Evolutionary conservation across 2,888 invertebrate species (phyloP).

Genomic region (Drosophila planitibia): DNA sequence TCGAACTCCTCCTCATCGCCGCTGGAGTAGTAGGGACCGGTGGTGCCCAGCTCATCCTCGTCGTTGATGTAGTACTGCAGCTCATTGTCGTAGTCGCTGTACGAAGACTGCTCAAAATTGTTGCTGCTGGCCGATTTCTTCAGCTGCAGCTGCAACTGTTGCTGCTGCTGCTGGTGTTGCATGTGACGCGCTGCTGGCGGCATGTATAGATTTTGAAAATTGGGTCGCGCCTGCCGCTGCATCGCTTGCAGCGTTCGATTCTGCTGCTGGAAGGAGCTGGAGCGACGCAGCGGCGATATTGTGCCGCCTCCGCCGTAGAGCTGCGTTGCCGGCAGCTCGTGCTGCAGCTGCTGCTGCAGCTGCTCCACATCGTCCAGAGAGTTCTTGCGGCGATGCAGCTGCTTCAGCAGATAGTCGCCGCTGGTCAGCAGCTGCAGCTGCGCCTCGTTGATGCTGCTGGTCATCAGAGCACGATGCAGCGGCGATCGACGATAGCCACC

Average conservation of each 20-base stretch:
- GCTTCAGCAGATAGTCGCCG: conserved; percentile 82
- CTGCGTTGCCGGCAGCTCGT: conserved; percentile 37
- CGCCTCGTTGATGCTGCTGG: conserved; percentile 85
- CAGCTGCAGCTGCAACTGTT: conserved; percentile 60
- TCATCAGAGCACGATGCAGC: conserved; percentile 81
- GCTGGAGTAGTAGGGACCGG: conserved; percentile 82
- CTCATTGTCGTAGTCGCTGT: conserved; percentile 84
- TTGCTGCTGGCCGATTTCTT: conserved; percentile 85
- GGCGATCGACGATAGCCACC: conserved; percentile 70
- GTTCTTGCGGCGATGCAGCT: conserved; percentile 84
- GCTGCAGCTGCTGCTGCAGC: not conserved
- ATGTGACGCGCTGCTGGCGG: conserved; percentile 83
- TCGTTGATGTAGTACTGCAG: conserved; percentile 85
- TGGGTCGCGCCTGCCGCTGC: conserved; percentile 73
- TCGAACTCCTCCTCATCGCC: conserved; percentile 79
- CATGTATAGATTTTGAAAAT: conserved; percentile 82
- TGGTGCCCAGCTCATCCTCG: conserved; percentile 83
- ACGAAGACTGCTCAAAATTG: conserved; percentile 82
- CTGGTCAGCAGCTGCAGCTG: conserved; percentile 82
- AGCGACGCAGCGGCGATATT: conserved; percentile 87
- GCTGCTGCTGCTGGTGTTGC: conserved; percentile 41
- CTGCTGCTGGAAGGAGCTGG: conserved; percentile 87
- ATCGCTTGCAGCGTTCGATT: conserved; percentile 56
- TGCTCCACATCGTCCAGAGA: conserved; percentile 82
- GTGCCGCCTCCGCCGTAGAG: conserved; percentile 39